Conservation (phyloP, 2,797 vertebrate species). For the Hoplostethus mediterraneus region DNA sequence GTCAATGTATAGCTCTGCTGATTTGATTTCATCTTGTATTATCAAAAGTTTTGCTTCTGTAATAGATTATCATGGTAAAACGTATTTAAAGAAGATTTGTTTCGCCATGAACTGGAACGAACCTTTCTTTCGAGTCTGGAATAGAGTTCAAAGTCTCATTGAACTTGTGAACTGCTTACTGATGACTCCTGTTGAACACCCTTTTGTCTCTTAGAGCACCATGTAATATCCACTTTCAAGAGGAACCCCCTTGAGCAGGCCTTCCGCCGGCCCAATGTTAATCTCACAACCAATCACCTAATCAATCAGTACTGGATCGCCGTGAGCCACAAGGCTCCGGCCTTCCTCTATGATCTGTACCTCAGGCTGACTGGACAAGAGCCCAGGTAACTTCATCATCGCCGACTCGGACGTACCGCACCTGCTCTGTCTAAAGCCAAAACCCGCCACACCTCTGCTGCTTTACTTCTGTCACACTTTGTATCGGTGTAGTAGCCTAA, state of each 20-base stretch:
- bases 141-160: background rate
- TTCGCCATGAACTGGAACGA: background rate
- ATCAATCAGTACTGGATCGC: conserved; percentile 99
- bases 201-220: conserved; percentile 99
- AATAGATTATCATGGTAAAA: too few relatives aligned
- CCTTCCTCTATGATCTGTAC: conserved; percentile 99
- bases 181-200: conserved; percentile 78
- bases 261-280: conserved; percentile 99
- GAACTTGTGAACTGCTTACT: conserved; percentile 26
- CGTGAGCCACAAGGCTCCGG: conserved; percentile 99
- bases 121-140: background rate
- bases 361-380: conserved; percentile 99
- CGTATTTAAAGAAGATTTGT: background rate
- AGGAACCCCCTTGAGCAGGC: conserved; percentile 99
- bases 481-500: conserved; percentile 46
- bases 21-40: too few relatives aligned
- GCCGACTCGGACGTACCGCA: conserved; percentile 56
- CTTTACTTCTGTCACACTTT: conserved; percentile 68
- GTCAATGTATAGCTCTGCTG: too few relatives aligned
- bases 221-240: conserved; percentile 99
- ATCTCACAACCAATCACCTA: conserved; percentile 99
- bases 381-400: conserved; percentile 95
- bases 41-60: too few relatives aligned
- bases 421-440: conserved; percentile 40
- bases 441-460: conserved; percentile 55